Conservation (phyloP, 92 coral and sea anemone genomes). For the Epizoanthus rinbou region DNA sequence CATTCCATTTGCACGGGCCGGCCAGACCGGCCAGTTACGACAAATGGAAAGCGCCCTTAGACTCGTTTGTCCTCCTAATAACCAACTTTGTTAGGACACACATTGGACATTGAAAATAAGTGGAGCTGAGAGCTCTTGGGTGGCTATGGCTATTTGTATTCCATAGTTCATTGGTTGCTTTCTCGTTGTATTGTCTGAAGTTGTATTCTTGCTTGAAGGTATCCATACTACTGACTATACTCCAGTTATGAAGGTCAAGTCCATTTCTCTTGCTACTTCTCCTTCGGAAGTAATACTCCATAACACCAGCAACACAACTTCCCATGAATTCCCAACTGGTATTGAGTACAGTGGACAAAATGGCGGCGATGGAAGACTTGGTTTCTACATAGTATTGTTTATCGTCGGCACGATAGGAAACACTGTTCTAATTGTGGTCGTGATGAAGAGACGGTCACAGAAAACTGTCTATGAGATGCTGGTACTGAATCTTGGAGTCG, state of each 20-base stretch:
- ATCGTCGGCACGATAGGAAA: slow-evolving; percentile 23
- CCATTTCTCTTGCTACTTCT: neutral
- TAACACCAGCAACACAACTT: neutral
- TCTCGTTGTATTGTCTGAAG: too few species aligned
- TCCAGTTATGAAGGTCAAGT: neutral
- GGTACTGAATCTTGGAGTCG: slow-evolving; percentile 21
- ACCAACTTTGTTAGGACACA: too few species aligned
- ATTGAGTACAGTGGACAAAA: neutral
- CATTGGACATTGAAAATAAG: too few species aligned
- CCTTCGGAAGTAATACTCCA: neutral
- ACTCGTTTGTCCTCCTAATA: too few species aligned
- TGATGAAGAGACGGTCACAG: slow-evolving; percentile 15
- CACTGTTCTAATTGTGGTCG: neutral
- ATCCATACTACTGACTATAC: neutral
- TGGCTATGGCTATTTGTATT: too few species aligned
- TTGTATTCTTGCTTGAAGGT: too few species aligned
- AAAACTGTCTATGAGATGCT: slow-evolving; percentile 33
- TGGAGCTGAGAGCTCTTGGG: too few species aligned
- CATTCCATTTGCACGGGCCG: too few species aligned
- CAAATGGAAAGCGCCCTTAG: too few species aligned
- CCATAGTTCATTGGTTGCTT: too few species aligned
- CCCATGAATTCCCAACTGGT: neutral
- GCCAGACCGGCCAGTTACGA: too few species aligned
- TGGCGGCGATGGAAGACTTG: neutral
- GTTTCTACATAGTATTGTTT: slow-evolving; percentile 25